Conservation (phyloP, 2,113 vertebrate species). For the Pedetes capensis region DNA sequence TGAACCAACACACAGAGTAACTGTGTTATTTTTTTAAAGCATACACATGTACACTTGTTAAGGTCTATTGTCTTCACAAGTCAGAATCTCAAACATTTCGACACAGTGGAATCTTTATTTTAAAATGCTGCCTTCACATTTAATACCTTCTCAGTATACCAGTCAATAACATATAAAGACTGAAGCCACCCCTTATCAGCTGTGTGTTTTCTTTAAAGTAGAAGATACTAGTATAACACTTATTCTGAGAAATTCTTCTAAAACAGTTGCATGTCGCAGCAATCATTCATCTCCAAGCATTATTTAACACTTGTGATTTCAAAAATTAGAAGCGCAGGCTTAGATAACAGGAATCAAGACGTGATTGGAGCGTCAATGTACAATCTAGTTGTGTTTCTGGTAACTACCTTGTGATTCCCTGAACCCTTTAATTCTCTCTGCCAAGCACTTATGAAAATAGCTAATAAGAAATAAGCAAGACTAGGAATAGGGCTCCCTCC, state of each 20-base stretch:
- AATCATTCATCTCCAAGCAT: neutral
- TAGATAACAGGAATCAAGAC: neutral
- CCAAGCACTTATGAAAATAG: neutral
- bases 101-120: neutral
- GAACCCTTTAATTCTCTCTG: neutral
- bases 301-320: neutral
- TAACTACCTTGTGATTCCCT: neutral
- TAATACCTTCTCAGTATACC: neutral
- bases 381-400: neutral
- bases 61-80: neutral
- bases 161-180: neutral
- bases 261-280: neutral
- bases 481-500: slow-evolving; percentile 47
- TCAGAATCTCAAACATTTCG: neutral
- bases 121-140: neutral
- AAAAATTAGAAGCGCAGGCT: neutral
- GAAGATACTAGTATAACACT: neutral
- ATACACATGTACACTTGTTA: neutral
- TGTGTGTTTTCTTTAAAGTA: neutral
- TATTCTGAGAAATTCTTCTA: neutral
- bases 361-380: neutral
- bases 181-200: neutral
- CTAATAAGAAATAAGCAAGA: neutral
- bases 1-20: no score
- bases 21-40: slow-evolving; percentile 15